These are phyloP conservation scores for Chymomyza procnemis DNA, from an alignment of 2,888 invertebrate species.

Conservation along the genomic window DNA sequence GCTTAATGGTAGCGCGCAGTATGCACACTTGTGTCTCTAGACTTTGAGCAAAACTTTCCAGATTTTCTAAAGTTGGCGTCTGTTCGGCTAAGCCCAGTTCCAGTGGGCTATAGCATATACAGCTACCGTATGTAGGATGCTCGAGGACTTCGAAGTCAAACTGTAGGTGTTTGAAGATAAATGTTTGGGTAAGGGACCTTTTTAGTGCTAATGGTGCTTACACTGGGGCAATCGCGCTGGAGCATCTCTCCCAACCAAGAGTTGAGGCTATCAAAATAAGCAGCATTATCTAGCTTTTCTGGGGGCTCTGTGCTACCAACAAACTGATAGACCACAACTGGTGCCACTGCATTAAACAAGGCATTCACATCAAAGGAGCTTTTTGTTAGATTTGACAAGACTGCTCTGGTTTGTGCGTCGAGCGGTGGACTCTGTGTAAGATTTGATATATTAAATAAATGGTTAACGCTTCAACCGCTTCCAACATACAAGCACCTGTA, in stretches of 20 bases:
- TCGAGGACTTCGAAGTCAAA: constrained; percentile 92
- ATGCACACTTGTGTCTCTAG: constrained; percentile 92
- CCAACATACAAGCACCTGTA: constrained; percentile 85
- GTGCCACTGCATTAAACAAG: constrained; percentile 87
- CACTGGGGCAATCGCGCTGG: constrained; percentile 90
- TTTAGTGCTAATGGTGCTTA: constrained; percentile 63
- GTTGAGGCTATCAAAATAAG: constrained; percentile 92
- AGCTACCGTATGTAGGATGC: constrained; percentile 86
- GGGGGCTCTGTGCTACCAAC: constrained; percentile 78
- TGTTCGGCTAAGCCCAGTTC: constrained; percentile 82
- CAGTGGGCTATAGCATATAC: constrained; percentile 91
- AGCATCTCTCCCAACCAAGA: constrained; percentile 95
- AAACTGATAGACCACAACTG: constrained; percentile 93
- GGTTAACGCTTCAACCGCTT: too few relatives aligned
- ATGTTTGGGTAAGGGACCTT: neutral
- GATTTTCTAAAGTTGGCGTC: constrained; percentile 82
- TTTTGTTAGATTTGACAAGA: constrained; percentile 82
- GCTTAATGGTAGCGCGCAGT: constrained; percentile 89
- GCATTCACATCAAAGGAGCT: constrained; percentile 83
- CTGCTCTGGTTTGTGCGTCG: constrained; percentile 85
- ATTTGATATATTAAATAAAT: neutral
- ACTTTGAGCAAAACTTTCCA: constrained; percentile 85
- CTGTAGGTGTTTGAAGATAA: constrained; percentile 72
- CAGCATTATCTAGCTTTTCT: constrained; percentile 79
- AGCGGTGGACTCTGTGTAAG: constrained; percentile 85